Base-by-base conservation (phyloP, 2,113 vertebrate species). In the Alligator sinensis region DNA sequence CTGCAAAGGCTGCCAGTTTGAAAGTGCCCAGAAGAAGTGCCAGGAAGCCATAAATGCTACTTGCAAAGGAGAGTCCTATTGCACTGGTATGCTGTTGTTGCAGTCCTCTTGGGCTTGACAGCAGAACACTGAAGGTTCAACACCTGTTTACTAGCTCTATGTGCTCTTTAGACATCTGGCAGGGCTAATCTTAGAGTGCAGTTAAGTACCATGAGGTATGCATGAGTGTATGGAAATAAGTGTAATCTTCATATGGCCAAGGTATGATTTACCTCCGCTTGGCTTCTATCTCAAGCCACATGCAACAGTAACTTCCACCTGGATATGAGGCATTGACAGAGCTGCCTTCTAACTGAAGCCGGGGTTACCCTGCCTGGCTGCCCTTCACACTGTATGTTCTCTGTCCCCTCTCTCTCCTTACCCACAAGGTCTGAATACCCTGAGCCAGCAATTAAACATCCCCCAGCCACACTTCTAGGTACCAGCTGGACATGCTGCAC, bases 21-120 rank as follows among this genome's bases (percentile, higher is more conserved):
- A 99, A 96, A 97, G 94, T 3, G 98, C 97, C 57, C 98, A 98
- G 84, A 99, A 97, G 97, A 98, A 98, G 94, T 99, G 99, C 96
- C 99, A 99, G 92, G 99, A 99, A 97, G 97, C 98, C 82, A 99
- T 99, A 89, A 99, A 97, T 63, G 99, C 99, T 8, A 99, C 99
- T 80, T 99, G 99, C 94, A 99, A 99, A 98, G 99, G 98, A 94
- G 98, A 96, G 75, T 99, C 99, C 4, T 98, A 95, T 28, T 99
- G 99, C 97, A 99, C 99, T 97, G 99, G 99, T 99, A 96, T 93
- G 97, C 77, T 2, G 1, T 63, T 76, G 11, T 55, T 63, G 5
- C 59, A 87, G 72, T 89, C 60, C 47, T 64, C n/a, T 47, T 12
- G 58, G 3, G 1, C 90, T 86, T 94, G 27, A 17, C 25, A 55